These are phyloP conservation scores for Entosphenus tridentatus DNA, from an alignment of 2,113 vertebrate genomes.

Conservation along the genomic window DNA sequence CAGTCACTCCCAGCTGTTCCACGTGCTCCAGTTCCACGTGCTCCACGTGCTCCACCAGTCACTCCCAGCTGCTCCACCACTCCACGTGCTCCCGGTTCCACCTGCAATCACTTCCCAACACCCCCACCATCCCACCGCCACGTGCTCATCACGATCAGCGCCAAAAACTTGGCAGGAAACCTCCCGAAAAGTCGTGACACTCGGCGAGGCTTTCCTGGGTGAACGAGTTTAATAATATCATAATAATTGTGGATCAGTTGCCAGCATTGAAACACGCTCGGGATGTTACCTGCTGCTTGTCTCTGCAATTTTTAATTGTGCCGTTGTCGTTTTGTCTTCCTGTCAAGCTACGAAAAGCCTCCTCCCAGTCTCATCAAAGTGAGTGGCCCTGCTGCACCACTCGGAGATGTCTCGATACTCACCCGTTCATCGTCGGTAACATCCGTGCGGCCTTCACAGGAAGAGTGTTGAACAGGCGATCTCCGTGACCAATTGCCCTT, in stretches of 20 bases:
- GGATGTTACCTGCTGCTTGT: not conserved
- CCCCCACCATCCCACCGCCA: too few relatives aligned
- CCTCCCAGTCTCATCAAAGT: constrained; percentile 75
- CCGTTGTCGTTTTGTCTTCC: constrained; percentile 3
- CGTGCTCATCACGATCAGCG: too few relatives aligned
- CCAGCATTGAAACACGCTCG: not conserved
- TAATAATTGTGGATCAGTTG: not conserved
- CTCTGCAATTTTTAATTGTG: not conserved
- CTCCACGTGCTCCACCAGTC: not conserved
- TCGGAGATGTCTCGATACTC: too few relatives aligned
- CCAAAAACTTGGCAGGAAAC: too few relatives aligned
- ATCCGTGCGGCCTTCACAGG: too few relatives aligned
- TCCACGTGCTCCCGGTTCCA: too few relatives aligned
- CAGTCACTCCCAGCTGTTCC: too few relatives aligned
- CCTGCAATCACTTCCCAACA: too few relatives aligned
- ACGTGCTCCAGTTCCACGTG: too few relatives aligned
- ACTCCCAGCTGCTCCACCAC: not conserved
- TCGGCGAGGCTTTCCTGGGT: not conserved
- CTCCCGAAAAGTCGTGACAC: too few relatives aligned
- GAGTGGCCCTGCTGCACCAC: constrained; percentile 12
- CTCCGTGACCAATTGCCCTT: not conserved
- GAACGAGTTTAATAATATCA: not conserved
- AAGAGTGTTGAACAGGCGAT: too few relatives aligned
- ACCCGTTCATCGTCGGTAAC: too few relatives aligned
- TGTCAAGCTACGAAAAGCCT: constrained; percentile 55